Base-by-base conservation (phyloP, 1,140 invertebrate species). In the Calycopis cecrops region DNA sequence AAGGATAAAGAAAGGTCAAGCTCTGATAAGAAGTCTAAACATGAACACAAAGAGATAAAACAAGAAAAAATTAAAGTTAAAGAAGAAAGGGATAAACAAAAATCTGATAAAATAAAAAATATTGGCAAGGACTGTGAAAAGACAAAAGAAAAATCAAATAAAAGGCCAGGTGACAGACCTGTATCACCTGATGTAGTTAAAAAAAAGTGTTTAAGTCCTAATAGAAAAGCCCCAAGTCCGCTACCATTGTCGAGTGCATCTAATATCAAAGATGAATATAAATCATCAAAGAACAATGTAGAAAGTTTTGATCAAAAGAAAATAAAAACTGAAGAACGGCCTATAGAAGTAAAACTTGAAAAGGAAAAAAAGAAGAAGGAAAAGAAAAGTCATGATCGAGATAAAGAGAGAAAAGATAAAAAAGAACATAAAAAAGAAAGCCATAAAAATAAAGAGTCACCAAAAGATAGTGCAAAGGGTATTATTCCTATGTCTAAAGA, bases 81-180 rank as follows among this genome's bases (percentile, higher is more conserved):
- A 53, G 91, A 92, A 28, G 90, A 91, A 53, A 92, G 91, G 65
- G 89, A 89, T 3, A 89, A 89, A 68, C 84, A 90, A 3, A 91
- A 91, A 59, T 90, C 90, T 67, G 92, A 93, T 6, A 92, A 92
- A 65, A 70, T 88, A 11, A 92, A 90, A 74, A 89, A 88, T 35
- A 87, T 89, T 85, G 55, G 44, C 33, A 93, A 92, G 67, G 93
- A 93, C 14, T 84, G 86, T 57, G 91, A 91, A 1, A 88, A 88
- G 14, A 82, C 69, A 38, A 90, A 92, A 66, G 91, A 93, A 10
- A 92, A 92, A 79, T 59, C 72, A 35, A 71, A 59, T 44, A 89
- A 89, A 68, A 77, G 87, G 52, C 79, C 70, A 54, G 85, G 54
- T 74, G 87, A 82, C 59, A 79, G 84, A 63, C 76, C 78, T 55